phyloP scores from a whole-genome alignment of 2,888 invertebrate species.

The Acheta domesticus region DNA sequence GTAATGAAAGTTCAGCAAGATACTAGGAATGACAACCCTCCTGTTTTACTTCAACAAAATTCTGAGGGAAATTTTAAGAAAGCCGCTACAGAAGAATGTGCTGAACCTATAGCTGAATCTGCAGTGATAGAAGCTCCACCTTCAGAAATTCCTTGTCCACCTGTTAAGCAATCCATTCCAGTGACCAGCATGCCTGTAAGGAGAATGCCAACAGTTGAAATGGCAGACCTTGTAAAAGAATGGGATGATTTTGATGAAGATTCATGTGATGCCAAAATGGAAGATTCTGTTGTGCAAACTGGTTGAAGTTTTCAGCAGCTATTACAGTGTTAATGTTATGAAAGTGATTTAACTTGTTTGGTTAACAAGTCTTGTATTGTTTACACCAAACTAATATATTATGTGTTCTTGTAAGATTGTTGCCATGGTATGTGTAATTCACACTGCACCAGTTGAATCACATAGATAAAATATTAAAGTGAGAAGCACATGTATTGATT shows the following conservation, averaged over 20 bases:
- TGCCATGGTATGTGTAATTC: too few relatives aligned
- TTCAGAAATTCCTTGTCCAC: neutral
- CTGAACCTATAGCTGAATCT: neutral
- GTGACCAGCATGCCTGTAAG: neutral
- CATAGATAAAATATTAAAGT: too few relatives aligned
- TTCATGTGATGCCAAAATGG: slow-evolving; percentile 5
- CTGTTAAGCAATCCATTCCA: neutral
- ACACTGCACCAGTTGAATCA: too few relatives aligned
- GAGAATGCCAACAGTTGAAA: slow-evolving; percentile 26
- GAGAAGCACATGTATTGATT: too few relatives aligned
- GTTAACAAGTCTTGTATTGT: too few relatives aligned
- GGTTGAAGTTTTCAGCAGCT: neutral
- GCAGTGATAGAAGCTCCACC: neutral
- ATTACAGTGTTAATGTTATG: too few relatives aligned
- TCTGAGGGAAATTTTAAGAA: neutral
- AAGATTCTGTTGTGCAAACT: neutral
- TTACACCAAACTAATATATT: too few relatives aligned
- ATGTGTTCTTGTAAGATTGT: too few relatives aligned
- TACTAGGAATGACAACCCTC: neutral
- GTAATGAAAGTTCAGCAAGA: neutral
- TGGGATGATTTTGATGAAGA: slow-evolving; percentile 35
- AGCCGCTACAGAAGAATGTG: neutral
- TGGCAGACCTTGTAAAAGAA: slow-evolving; percentile 33
- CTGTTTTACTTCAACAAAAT: neutral
- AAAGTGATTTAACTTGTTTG: too few relatives aligned